Evolutionary conservation across 2,888 invertebrate genomes (phyloP).

Genomic region (Brachylomia viminalis): DNA sequence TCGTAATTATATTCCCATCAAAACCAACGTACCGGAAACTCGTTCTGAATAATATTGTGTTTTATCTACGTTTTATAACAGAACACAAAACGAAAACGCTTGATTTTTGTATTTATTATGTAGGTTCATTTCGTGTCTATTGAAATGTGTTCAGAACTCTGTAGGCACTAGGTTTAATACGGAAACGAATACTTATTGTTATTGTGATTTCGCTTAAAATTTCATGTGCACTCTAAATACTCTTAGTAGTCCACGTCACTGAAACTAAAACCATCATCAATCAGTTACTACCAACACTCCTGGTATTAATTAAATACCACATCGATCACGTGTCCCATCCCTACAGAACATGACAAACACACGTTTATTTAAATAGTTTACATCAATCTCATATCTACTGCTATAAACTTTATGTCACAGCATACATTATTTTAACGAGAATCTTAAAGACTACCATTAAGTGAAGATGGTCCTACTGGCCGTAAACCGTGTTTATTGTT

Average conservation of each 20-base stretch:
- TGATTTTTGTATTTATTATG: not conserved
- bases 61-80: not conserved
- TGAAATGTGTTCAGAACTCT: not conserved
- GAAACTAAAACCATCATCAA: constrained; percentile 18
- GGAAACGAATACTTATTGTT: not conserved
- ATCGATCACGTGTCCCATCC: constrained; percentile 44
- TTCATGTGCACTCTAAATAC: not conserved
- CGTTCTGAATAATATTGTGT: constrained; percentile 23
- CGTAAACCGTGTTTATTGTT: constrained; percentile 49
- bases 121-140: not conserved
- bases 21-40: constrained; percentile 24
- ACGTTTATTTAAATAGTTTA: constrained; percentile 45
- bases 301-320: constrained; percentile 29
- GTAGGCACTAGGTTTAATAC: not conserved
- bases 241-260: not conserved
- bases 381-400: constrained; percentile 34
- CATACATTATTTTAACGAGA: constrained; percentile 48
- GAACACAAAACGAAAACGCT: not conserved
- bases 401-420: constrained; percentile 50
- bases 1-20: constrained; percentile 43
- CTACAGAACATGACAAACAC: constrained; percentile 31
- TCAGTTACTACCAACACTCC: constrained; percentile 19
- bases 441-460: constrained; percentile 39
- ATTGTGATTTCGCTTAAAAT: not conserved
- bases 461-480: constrained; percentile 34